These are phyloP conservation scores for Eumaeus atala DNA, from an alignment of 1,140 invertebrate species.

Conservation along the genomic window DNA sequence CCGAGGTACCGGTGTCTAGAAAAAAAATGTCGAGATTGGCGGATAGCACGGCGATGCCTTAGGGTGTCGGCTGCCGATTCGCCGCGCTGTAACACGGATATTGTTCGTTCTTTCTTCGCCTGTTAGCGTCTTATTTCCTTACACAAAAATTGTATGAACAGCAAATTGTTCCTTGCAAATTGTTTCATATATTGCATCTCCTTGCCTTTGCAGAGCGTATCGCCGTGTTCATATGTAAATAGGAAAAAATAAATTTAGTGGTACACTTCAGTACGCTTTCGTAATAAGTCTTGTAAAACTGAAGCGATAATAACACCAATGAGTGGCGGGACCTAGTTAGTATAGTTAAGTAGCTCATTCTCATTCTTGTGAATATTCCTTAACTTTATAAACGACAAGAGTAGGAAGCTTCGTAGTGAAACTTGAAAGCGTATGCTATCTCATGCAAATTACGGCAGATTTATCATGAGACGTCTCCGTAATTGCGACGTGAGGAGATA, in stretches of 20 bases:
- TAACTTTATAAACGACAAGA: conserved; percentile 71
- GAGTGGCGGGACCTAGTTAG: conserved; percentile 55
- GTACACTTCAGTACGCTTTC: background rate
- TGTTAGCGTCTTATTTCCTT: conserved; percentile 66
- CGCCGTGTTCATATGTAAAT: conserved; percentile 6
- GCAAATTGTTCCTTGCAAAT: conserved; percentile 56
- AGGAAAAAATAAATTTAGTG: conserved; percentile 19
- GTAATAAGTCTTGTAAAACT: conserved; percentile 21
- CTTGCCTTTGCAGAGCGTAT: conserved; percentile 6
- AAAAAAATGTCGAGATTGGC: conserved; percentile 68
- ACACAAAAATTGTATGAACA: conserved; percentile 56
- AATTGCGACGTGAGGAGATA: conserved; percentile 74
- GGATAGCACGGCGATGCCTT: conserved; percentile 46
- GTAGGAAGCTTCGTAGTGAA: conserved; percentile 66
- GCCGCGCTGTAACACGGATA: conserved; percentile 66
- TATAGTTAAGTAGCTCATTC: conserved; percentile 65
- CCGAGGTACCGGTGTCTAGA: conserved; percentile 43
- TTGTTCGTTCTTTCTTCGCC: conserved; percentile 65
- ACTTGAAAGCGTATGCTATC: conserved; percentile 73
- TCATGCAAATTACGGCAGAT: conserved; percentile 73
- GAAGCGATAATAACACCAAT: conserved; percentile 34
- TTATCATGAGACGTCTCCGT: conserved; percentile 73
- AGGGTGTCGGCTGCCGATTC: conserved; percentile 54
- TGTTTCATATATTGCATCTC: conserved; percentile 21
- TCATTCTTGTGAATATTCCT: conserved; percentile 66